These are phyloP conservation scores for Sitophilus oryzae DNA, from an alignment of 1,140 invertebrate species.

Conservation along the genomic window DNA sequence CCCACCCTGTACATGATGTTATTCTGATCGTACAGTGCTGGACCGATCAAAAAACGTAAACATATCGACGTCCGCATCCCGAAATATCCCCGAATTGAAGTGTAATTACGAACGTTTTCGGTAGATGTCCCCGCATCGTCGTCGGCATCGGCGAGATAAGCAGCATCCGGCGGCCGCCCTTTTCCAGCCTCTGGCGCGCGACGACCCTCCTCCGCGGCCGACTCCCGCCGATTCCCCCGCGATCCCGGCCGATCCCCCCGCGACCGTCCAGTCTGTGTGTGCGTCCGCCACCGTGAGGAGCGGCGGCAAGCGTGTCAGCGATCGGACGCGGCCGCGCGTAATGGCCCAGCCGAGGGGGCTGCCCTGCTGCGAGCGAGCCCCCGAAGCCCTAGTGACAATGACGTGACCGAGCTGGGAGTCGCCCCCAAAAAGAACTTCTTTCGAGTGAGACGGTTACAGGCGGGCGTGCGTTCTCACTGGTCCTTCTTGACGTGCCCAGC, in stretches of 20 bases:
- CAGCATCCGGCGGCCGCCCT: neutral
- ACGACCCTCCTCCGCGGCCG: conserved; percentile 5
- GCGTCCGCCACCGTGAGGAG: conserved; percentile 30
- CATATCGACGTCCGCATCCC: no score
- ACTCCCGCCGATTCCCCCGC: conserved; percentile 28
- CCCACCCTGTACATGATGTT: neutral
- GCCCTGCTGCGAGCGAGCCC: conserved; percentile 38
- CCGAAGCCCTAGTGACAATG: conserved; percentile 26
- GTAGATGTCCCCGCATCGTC: neutral
- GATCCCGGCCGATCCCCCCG: conserved; percentile 30
- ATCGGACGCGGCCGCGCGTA: conserved; percentile 14
- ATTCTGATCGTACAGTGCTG: no score
- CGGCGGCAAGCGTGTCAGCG: conserved; percentile 15
- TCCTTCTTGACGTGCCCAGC: no score
- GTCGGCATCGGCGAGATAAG: neutral
- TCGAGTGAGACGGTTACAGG: no score
- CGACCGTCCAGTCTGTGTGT: conserved; percentile 42
- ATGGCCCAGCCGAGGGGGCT: conserved; percentile 21
- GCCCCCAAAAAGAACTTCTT: conserved; percentile 2
- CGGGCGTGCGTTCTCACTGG: no score
- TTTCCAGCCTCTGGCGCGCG: neutral
- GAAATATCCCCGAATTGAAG: no score
- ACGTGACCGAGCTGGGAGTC: conserved; percentile 7
- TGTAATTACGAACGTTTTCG: no score
- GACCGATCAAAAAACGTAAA: no score